A percentile compares a stretch with the other conserved stretches of the same genome.
Evolutionary conservation across 1,140 invertebrate genomes (phyloP).

Genomic region (Nasonia vitripennis): DNA sequence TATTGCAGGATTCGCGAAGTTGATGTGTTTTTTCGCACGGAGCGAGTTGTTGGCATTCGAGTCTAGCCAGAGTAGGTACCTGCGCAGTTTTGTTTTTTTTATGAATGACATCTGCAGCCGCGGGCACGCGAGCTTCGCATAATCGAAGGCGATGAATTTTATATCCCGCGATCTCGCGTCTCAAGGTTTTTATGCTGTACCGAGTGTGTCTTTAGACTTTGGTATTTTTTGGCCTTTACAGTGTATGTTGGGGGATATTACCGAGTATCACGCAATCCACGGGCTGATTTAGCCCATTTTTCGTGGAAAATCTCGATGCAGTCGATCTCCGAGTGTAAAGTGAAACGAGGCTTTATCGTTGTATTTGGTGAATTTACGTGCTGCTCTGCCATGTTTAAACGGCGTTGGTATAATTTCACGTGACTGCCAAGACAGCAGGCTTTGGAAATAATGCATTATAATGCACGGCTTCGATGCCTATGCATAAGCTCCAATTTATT

Average conservation of each 20-base stretch:
- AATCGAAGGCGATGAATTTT: neutral
- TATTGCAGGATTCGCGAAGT: neutral
- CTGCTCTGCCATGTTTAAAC: too few species aligned
- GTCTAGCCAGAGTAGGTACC: neutral
- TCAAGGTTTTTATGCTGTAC: neutral
- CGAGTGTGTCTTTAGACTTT: neutral
- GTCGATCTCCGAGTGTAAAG: too few species aligned
- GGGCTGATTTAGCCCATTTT: neutral
- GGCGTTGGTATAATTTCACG: too few species aligned
- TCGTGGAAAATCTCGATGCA: too few species aligned
- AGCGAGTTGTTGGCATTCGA: neutral
- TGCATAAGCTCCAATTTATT: too few species aligned
- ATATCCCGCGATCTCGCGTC: neutral
- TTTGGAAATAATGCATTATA: too few species aligned
- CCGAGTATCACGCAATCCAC: neutral
- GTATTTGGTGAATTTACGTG: too few species aligned
- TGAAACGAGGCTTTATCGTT: too few species aligned
- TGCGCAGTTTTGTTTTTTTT: slow-evolving; percentile 8
- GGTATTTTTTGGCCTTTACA: neutral
- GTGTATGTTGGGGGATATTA: neutral
- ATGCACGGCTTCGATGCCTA: too few species aligned
- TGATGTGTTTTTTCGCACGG: neutral
- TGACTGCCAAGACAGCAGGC: too few species aligned
- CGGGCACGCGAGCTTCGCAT: neutral
- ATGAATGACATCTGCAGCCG: neutral